These are phyloP conservation scores for Pseudopodoces humilis DNA, from an alignment of 2,113 vertebrate genomes.

Conservation along the genomic window DNA sequence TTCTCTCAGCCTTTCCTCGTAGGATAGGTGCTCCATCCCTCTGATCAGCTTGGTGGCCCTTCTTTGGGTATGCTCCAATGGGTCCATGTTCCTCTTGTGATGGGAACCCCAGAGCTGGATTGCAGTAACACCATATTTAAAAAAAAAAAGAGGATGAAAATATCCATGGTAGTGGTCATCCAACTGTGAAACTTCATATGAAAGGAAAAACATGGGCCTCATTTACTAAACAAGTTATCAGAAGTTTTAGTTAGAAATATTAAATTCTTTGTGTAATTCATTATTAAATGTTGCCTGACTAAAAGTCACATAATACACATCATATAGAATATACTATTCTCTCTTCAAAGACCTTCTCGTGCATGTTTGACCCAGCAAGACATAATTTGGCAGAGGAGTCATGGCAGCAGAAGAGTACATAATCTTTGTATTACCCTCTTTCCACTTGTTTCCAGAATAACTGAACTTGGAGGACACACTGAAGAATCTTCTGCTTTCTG, in stretches of 20 bases:
- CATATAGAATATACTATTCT: neutral
- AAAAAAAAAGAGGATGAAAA: neutral
- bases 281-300: neutral
- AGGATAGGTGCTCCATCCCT: neutral
- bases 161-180: accelerated
- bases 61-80: neutral
- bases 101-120: neutral
- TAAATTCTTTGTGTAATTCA: neutral
- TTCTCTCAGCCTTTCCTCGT: neutral
- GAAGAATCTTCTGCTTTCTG: neutral
- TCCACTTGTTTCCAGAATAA: neutral
- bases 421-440: neutral
- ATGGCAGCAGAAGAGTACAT: neutral
- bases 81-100: too few relatives aligned
- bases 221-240: neutral
- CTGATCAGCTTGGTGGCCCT: neutral
- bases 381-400: neutral
- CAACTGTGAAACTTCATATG: neutral
- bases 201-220: neutral
- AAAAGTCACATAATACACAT: neutral
- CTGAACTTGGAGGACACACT: neutral
- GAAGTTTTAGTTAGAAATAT: neutral
- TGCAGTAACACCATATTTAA: neutral
- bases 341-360: neutral
- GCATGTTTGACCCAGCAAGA: neutral